Evolutionary conservation across 2,113 vertebrate species (phyloP).

Genomic region (Platycercus adscitus): DNA sequence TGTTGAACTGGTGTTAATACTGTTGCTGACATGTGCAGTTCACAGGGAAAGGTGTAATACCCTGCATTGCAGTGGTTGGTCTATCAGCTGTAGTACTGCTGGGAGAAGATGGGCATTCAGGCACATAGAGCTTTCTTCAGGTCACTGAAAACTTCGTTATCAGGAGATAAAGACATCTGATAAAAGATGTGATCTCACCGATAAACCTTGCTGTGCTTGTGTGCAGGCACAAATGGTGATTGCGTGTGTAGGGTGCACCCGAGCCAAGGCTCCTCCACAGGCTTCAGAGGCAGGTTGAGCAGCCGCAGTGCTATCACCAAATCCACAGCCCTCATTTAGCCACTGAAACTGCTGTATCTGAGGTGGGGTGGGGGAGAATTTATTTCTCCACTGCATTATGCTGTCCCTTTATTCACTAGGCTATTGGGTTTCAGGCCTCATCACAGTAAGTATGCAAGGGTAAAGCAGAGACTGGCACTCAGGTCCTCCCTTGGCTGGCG

Average conservation of each 20-base stretch:
- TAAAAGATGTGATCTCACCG: accelerated
- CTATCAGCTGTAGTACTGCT: not conserved
- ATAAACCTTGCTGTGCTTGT: not conserved
- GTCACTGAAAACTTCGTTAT: not conserved
- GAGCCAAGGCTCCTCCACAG: not conserved
- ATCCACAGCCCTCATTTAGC: not conserved
- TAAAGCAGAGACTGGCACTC: not conserved
- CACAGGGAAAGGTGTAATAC: not conserved
- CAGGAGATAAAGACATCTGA: not conserved
- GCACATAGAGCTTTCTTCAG: not conserved
- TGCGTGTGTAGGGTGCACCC: not conserved
- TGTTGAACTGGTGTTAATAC: not conserved
- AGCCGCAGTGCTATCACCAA: not conserved
- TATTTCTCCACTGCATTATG: not conserved
- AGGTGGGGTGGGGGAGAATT: not conserved
- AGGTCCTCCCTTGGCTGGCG: accelerated
- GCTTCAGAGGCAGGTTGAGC: not conserved
- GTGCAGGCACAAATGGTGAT: not conserved
- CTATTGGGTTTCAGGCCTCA: not conserved
- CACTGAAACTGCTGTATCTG: not conserved
- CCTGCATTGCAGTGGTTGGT: not conserved
- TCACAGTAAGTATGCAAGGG: not conserved
- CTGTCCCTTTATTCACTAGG: not conserved
- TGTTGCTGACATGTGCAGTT: not conserved
- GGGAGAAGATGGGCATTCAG: not conserved